Percentiles rank a stretch among this genome's conserved stretches.
These are phyloP conservation scores for Lymantria monacha DNA, from an alignment of 2,888 invertebrate species.

Conservation along the genomic window DNA sequence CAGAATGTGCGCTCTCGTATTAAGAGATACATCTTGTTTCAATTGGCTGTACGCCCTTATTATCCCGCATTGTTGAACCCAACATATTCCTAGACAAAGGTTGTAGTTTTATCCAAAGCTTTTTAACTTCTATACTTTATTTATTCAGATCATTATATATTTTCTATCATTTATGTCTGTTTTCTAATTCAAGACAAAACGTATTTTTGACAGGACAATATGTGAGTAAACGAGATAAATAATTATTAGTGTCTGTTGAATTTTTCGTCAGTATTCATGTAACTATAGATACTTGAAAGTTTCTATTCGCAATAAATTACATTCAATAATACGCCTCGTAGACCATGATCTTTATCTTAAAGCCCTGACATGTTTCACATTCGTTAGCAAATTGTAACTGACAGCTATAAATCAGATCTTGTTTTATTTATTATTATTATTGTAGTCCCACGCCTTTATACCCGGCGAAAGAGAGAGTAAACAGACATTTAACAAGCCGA, in stretches of 20 bases:
- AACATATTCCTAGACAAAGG: constrained; percentile 6
- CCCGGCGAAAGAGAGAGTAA: too few species aligned
- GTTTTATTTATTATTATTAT: constrained; percentile 17
- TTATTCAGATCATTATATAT: too few species aligned
- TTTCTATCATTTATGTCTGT: constrained; percentile 37
- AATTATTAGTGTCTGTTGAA: constrained; percentile 56
- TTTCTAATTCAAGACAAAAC: constrained; percentile 31
- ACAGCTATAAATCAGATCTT: constrained; percentile 63
- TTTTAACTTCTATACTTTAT: constrained; percentile 3
- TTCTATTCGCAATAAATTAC: constrained; percentile 57
- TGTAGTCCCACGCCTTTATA: too few species aligned
- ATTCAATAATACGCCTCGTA: constrained; percentile 63
- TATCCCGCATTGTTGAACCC: constrained; percentile 12
- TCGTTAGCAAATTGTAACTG: constrained; percentile 74
- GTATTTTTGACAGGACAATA: constrained; percentile 61
- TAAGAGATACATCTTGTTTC: constrained; percentile 11
- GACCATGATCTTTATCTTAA: constrained; percentile 66
- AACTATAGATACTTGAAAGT: constrained; percentile 17
- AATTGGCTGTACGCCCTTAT: constrained; percentile 7
- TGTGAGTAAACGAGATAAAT: constrained; percentile 48
- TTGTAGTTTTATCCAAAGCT: constrained; percentile 9
- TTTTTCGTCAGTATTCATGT: constrained; percentile 40
- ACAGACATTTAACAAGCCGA: too few species aligned
- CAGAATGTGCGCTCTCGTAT: constrained; percentile 32
- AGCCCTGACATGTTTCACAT: constrained; percentile 66